Base-by-base conservation (phyloP, 2,888 invertebrate genomes). In the Caradrina clavipalpis region DNA sequence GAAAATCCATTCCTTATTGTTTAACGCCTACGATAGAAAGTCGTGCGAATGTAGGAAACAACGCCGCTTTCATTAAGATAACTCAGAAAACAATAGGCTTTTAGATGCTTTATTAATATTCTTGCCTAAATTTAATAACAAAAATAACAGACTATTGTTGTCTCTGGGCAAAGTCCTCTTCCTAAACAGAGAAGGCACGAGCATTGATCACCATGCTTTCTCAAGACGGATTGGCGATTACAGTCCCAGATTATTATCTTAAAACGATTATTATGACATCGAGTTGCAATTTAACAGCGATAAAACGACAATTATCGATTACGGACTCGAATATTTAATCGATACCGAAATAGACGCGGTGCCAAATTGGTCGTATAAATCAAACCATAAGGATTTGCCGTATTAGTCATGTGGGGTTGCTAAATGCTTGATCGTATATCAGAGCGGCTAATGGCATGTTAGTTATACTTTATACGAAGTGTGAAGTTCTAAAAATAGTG, bases 291-390 rank as follows among this genome's bases (percentile, higher is more conserved):
- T 66, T 21, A 53, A 49, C 26, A 67, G 19, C 47, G 26, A 61
- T 61, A 77, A 67, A 56, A 54, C 42, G 22, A 78, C 69, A 69
- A 65, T 51, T 54, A 67, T 19, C 55, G 76, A 77, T 74, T 66
- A 50, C 50, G n/a, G 53, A 47, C n/a, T 51, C 50, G 10, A 69
- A 17, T 60, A 45, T 7, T 31, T 50, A 50, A 59, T 47, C 60
- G 51, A 68, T 67, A 49, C 21, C 47, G 19, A 61, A 65, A 50
- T 60, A 64, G 61, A 51, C 49, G n/a, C 19, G 39, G 71, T 65
- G 73, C 58, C 73, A 76, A 70, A 76, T 71, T 62, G 58, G 50
- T 66, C 62, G 17, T 62, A 68, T 82, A 73, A 73, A 78, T 74
- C 76, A 78, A 73, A 75, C 67, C 58, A 1, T 66, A 63, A 60